Conservation (phyloP, 2,888 invertebrate species). For the Oegoconia quadripuncta region DNA sequence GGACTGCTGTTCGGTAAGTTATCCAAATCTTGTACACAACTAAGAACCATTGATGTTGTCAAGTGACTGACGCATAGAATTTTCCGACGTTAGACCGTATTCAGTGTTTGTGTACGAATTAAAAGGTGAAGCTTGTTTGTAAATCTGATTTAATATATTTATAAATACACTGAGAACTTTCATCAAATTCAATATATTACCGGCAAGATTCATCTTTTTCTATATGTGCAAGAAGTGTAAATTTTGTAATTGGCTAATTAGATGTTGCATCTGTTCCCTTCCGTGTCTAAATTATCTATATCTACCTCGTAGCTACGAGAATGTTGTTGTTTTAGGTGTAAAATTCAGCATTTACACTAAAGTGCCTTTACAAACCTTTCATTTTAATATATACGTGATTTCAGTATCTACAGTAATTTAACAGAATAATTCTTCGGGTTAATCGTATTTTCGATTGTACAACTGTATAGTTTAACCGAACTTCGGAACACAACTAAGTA, state of each 20-base stretch:
- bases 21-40: slow-evolving; percentile 5
- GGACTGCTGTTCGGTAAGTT: slow-evolving; percentile 93
- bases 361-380: too few relatives aligned
- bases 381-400: too few relatives aligned
- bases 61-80: slow-evolving; percentile 22
- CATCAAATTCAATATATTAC: background rate
- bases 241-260: slow-evolving; percentile 16
- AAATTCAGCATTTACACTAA: too few relatives aligned
- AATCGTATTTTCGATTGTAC: too few relatives aligned
- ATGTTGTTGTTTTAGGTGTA: too few relatives aligned
- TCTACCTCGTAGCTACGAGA: too few relatives aligned
- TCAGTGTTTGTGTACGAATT: slow-evolving; percentile 8
- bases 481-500: too few relatives aligned
- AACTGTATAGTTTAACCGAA: too few relatives aligned
- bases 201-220: slow-evolving; percentile 11
- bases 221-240: slow-evolving; percentile 6
- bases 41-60: slow-evolving; percentile 28
- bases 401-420: too few relatives aligned
- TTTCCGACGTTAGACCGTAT: slow-evolving; percentile 4
- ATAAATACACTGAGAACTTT: too few relatives aligned
- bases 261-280: slow-evolving; percentile 6
- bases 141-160: background rate
- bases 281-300: background rate
- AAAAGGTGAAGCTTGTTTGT: slow-evolving; percentile 10
- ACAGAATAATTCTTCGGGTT: too few relatives aligned